A percentile compares a stretch with the other conserved stretches of the same genome.
Conservation (phyloP, 1,140 invertebrate genomes). For the Anastrepha obliqua region DNA sequence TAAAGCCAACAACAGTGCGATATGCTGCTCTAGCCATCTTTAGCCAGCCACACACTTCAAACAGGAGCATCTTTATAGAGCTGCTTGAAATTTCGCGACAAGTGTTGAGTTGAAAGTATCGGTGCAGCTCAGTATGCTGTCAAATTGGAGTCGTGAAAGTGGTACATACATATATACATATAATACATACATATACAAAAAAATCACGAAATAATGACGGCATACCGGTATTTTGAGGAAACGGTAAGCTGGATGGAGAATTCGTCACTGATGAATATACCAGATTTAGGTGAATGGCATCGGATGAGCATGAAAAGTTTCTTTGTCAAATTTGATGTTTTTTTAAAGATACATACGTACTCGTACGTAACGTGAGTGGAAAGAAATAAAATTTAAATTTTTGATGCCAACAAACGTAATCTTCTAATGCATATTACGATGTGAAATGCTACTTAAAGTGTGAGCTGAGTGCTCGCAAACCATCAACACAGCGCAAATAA, state of each 20-base stretch:
- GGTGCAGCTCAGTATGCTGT: not conserved
- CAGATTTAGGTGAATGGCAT: conserved; percentile 33
- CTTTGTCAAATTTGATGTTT: not conserved
- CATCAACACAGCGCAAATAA: not conserved
- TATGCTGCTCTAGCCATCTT: not conserved
- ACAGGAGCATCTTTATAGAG: not conserved
- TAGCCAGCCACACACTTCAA: not conserved
- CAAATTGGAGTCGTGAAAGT: conserved; percentile 36
- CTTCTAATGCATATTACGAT: not conserved
- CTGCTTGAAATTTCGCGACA: conserved; percentile 6
- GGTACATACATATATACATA: not conserved
- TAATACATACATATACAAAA: not conserved
- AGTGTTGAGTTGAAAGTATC: conserved; percentile 42
- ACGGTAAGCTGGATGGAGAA: not conserved
- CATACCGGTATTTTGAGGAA: conserved; percentile 14
- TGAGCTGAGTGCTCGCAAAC: not conserved
- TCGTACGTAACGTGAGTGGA: too few relatives aligned
- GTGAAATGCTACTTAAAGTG: not conserved
- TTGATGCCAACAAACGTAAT: not conserved
- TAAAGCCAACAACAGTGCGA: not conserved
- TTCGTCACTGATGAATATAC: not conserved
- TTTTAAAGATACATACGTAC: too few relatives aligned
- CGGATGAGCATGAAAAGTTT: not conserved
- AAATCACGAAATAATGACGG: not conserved
- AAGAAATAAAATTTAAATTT: too few relatives aligned